A percentile compares a stretch with the other conserved stretches of the same genome.
These are phyloP conservation scores for Botia kubotai DNA, from an alignment of 2,797 vertebrate species.

Conservation along the genomic window DNA sequence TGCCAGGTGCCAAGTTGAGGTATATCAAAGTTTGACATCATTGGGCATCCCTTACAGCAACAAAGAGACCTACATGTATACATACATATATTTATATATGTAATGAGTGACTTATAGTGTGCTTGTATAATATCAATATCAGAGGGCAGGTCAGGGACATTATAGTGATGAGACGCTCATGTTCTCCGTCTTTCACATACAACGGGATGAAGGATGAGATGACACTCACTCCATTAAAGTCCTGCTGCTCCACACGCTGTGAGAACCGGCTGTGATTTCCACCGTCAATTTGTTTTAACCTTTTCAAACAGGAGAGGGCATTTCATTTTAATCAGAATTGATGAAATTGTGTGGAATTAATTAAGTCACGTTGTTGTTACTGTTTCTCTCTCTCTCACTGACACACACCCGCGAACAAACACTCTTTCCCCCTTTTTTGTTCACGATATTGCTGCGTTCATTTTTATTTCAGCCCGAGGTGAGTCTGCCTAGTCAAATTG, in stretches of 20 bases:
- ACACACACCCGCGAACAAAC: constrained; percentile 1
- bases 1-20: constrained; percentile 17
- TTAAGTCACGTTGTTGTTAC: constrained; percentile 84
- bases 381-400: constrained; percentile 46
- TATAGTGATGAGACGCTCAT: constrained; percentile 44
- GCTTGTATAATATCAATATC: constrained; percentile 31
- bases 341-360: constrained; percentile 94
- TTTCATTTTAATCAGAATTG: constrained; percentile 95
- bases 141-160: constrained; percentile 37
- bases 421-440: constrained; percentile 66
- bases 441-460: constrained; percentile 92
- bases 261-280: constrained; percentile 77
- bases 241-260: constrained; percentile 74
- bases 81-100: not conserved
- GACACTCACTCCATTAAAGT: constrained; percentile 75
- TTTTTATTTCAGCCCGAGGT: constrained; percentile 86
- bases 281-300: constrained; percentile 84
- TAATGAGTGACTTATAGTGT: constrained; percentile 34
- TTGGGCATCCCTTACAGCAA: not conserved
- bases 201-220: constrained; percentile 71
- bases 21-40: constrained; percentile 25
- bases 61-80: not conserved
- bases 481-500: constrained; percentile 93
- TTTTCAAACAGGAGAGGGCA: constrained; percentile 83
- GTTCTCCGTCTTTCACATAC: constrained; percentile 43